These are phyloP conservation scores for Lasioglossum leucozonium DNA, from an alignment of 2,888 invertebrate genomes.

Conservation along the genomic window DNA sequence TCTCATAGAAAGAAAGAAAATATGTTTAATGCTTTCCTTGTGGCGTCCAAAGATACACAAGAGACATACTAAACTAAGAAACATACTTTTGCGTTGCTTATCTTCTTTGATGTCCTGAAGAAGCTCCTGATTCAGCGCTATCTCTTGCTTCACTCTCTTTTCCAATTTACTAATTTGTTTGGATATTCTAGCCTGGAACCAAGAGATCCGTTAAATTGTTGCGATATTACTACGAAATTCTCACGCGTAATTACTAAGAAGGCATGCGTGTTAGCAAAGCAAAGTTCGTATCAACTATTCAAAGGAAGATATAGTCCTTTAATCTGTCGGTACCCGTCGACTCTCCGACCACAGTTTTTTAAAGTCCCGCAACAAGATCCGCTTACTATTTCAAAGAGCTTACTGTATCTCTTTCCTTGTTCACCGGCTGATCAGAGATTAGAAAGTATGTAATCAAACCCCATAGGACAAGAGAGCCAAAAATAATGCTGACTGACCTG, in stretches of 20 bases:
- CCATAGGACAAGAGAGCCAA: conserved; percentile 86
- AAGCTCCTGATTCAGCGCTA: conserved; percentile 76
- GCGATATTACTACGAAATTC: background rate
- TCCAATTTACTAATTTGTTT: conserved; percentile 77
- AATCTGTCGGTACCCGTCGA: background rate
- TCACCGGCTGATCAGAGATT: conserved; percentile 85
- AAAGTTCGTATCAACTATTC: background rate
- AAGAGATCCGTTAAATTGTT: background rate
- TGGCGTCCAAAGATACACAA: too few species aligned
- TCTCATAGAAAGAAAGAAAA: background rate
- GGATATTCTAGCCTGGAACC: conserved; percentile 72
- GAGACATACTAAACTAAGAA: too few species aligned
- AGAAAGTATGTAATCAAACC: conserved; percentile 86
- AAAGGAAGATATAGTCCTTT: background rate
- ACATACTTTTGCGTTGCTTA: conserved; percentile 72
- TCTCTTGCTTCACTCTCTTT: conserved; percentile 75
- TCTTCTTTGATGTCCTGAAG: conserved; percentile 72
- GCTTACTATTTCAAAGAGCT: conserved; percentile 6
- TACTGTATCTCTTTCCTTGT: conserved; percentile 80
- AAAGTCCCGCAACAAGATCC: background rate
- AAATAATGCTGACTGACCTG: conserved; percentile 81
- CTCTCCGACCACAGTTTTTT: background rate
- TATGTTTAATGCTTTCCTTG: background rate
- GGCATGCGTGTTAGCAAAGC: background rate
- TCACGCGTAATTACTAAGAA: background rate